Evolutionary conservation across 2,888 invertebrate genomes (phyloP), one percentile per base, ranked within the genome.

Genomic region (Nipponacmea schrenckii): DNA sequence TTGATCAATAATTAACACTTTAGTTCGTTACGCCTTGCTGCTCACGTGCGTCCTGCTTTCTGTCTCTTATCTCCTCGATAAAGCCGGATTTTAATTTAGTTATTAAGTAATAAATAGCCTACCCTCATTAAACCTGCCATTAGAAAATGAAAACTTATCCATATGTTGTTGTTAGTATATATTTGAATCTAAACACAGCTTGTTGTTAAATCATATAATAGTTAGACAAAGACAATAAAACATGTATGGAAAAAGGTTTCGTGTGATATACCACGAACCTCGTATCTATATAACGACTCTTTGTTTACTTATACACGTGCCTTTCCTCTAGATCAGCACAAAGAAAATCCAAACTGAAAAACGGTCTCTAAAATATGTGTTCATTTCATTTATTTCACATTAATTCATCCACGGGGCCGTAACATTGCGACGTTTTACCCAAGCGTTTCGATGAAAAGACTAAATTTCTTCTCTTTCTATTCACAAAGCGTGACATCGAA

Each of bases 221-320:
- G 20, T 56, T 56, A 56, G 24, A 56, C 56, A 56, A 56, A 56
- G 56, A 56, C 56, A 56, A 56, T 56, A 56, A 56, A 56, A 56
- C 56, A 56, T 24, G 56, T 24, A 24, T 12, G 24, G 20, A 56
- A 56, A 56, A 56, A 24, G 56, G 56, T 24, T 56, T 56, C 56
- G 56, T 56, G 56, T 56, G 56, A 56, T 56, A 56, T 24, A 56
- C 56, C 56, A 56, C 56, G 56, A 56, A 56, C 56, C 20, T 20
- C 20, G 20, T 56, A 56, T 56, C 20, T 20, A 56, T 56, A 56
- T 56, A 56, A 56, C 56, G 20, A 24, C 14, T 56, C 56, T 56
- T 56, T 56, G 56, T 56, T 56, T 56, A 56, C 56, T 56, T 56
- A 56, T 56, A 10, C 56, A 56, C 24, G 56, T 24, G 39, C 56